Base-by-base conservation (phyloP, 2,888 invertebrate species). In the Mongoloraphidia duomilia region DNA sequence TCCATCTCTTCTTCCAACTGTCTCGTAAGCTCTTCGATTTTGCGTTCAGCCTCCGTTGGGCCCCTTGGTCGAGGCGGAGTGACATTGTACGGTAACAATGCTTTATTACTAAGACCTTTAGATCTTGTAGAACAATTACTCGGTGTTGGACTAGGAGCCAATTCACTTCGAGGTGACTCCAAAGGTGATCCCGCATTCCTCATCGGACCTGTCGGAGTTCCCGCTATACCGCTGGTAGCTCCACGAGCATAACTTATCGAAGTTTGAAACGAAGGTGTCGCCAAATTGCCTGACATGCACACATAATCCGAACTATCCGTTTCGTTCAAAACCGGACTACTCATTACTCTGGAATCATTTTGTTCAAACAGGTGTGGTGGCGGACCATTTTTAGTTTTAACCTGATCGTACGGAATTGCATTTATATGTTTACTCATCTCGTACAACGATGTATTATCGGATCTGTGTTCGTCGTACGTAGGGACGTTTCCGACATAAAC, bases 1-100 rank as follows among this genome's bases (percentile, higher is more conserved):
- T 95, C 95, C 83, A 96, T 89, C 73, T 94, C 92, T 65, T 92
- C 92, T 65, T 94, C 94, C 54, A 94, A 76, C 63, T 92, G 90
- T 47, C 89, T 75, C 11, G 93, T 93, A 53, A 94, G 75, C 62
- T 91, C 92, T 66, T 93, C 93, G 60, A 94, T 86, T 70, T 94
- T 94, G 49, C 86, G 79, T 67, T 94, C 89, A 34, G 93, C 93
- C 66, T 93, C 93, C 49, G 91, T 90, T 14, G 90, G 91, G 3
- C 92, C 93, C 59, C 84, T 79, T 33, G 87, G 87, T 52, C 87
- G 78, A 5, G 90, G 88, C 39, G 90, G 90, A 42, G 91, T 91
- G 33, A 92, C 85, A 66, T 85, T 90, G 61, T 87, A 91, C 0
- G 91, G 89, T 55, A 92, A 68, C 47, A 91, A 68, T 56, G 83